Evolutionary conservation across 2,797 vertebrate genomes (phyloP).

Genomic region (Benthosema pterotum): DNA sequence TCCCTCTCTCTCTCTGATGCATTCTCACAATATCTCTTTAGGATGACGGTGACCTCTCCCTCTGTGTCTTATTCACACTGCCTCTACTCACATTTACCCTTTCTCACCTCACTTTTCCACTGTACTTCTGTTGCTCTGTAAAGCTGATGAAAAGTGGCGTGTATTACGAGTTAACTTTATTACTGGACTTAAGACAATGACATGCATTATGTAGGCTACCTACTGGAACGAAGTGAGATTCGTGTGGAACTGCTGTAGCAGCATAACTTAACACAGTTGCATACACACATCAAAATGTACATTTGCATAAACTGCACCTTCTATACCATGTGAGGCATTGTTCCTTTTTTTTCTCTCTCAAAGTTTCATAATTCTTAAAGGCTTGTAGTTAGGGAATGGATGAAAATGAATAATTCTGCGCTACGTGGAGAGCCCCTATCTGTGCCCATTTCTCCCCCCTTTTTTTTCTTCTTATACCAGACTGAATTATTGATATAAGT

Average conservation of each 20-base stretch:
- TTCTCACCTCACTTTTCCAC: neutral
- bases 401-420: conserved; percentile 65
- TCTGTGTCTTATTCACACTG: neutral
- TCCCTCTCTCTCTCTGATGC: conserved; percentile 19
- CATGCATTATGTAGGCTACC: neutral
- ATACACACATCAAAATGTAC: conserved; percentile 22
- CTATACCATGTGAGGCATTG: conserved; percentile 35
- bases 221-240: conserved; percentile 36
- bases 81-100: neutral
- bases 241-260: conserved; percentile 30
- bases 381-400: conserved; percentile 52
- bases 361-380: conserved; percentile 54
- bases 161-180: conserved; percentile 15
- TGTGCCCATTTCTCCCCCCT: conserved; percentile 27
- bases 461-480: conserved; percentile 56
- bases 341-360: conserved; percentile 51
- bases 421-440: conserved; percentile 31
- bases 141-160: neutral
- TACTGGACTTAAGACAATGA: conserved; percentile 15
- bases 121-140: neutral
- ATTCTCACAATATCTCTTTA: neutral
- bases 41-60: neutral
- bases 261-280: conserved; percentile 36
- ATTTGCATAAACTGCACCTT: conserved; percentile 38
- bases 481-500: conserved; percentile 74